Conservation (phyloP, 2,113 vertebrate species). For the Lycaon pictus region DNA sequence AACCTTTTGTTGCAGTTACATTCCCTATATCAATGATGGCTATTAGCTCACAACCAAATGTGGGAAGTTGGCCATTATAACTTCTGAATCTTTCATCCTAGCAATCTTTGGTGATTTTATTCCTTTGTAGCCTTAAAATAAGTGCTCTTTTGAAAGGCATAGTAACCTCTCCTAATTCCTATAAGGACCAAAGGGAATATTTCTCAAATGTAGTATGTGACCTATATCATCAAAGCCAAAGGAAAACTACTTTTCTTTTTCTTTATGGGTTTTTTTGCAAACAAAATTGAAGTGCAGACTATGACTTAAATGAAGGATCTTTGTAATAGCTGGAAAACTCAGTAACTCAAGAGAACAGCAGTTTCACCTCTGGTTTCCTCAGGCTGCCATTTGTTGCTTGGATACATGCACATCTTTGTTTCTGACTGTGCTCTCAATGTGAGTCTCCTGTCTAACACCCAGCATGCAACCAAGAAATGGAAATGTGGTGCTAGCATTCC, state of each 20-base stretch:
- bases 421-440: neutral
- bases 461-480: neutral
- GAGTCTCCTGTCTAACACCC: too few relatives aligned
- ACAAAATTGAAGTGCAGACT: neutral
- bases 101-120: neutral
- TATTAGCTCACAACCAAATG: neutral
- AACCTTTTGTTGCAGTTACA: neutral
- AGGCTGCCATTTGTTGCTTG: neutral
- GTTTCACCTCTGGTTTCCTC: neutral
- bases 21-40: neutral
- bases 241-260: neutral
- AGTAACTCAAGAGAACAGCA: too few relatives aligned
- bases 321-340: neutral
- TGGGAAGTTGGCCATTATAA: neutral
- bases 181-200: neutral
- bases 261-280: neutral
- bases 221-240: neutral
- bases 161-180: neutral
- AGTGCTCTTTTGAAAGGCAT: neutral
- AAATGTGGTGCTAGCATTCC: rapidly evolving
- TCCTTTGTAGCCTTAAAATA: neutral
- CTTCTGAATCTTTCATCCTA: neutral
- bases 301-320: neutral
- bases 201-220: neutral
- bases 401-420: neutral